A percentile compares a stretch with the other conserved stretches of the same genome.
Evolutionary conservation across 2,113 vertebrate species (phyloP).

Genomic region (Myrmecobius fasciatus): DNA sequence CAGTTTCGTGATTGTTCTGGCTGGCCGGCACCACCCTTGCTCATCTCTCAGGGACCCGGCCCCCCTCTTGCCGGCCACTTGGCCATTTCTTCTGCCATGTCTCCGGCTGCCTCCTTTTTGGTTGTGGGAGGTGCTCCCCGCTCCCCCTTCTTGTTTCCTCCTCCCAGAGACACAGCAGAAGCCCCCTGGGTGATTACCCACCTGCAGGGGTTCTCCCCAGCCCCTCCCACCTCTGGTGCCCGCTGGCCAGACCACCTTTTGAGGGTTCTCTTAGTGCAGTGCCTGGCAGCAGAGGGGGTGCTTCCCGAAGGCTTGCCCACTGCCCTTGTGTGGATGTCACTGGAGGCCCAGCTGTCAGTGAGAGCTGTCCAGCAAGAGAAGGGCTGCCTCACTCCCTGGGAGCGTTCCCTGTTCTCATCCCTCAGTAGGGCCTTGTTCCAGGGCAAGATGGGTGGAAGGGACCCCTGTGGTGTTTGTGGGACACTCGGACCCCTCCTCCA

Average conservation of each 20-base stretch:
- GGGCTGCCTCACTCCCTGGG: not conserved
- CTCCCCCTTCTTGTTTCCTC: not conserved
- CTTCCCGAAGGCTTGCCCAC: too few relatives aligned
- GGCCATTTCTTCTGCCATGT: too few relatives aligned
- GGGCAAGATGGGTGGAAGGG: too few relatives aligned
- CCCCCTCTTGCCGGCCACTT: too few relatives aligned
- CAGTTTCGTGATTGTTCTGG: too few relatives aligned
- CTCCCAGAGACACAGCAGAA: not conserved
- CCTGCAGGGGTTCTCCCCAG: too few relatives aligned
- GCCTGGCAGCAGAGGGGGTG: too few relatives aligned
- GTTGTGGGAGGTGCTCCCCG: fast-evolving
- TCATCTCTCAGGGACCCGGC: too few relatives aligned
- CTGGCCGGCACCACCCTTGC: too few relatives aligned
- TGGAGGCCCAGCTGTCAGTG: not conserved
- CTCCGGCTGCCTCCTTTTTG: not conserved
- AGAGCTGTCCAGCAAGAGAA: not conserved
- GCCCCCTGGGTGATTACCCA: too few relatives aligned
- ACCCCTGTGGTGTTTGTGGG: not conserved
- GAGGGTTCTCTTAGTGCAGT: too few relatives aligned
- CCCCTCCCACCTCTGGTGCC: not conserved
- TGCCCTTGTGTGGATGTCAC: too few relatives aligned
- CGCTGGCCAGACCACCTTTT: not conserved
- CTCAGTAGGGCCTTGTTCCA: not conserved
- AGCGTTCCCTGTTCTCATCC: not conserved
- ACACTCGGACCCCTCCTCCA: not conserved